These are phyloP conservation scores for Anarrhichthys ocellatus DNA, from an alignment of 2,113 vertebrate species.

Conservation along the genomic window DNA sequence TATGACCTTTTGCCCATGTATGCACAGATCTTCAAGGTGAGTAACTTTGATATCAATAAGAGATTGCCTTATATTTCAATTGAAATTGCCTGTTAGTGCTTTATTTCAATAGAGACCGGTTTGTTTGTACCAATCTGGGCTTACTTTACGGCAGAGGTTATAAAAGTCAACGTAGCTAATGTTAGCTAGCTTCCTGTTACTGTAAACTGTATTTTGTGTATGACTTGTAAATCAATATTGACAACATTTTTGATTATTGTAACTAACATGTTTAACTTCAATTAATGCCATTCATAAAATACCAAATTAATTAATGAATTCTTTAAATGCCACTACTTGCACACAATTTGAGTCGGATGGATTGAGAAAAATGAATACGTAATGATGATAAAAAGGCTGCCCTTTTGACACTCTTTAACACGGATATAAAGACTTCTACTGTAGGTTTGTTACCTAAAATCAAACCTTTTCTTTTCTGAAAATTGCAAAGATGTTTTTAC, in stretches of 20 bases:
- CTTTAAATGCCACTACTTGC: neutral
- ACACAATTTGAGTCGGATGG: neutral
- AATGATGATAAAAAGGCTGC: neutral
- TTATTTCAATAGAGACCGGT: neutral
- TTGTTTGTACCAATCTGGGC: neutral
- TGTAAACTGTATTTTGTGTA: neutral
- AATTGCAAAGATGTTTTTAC: constrained; percentile 8
- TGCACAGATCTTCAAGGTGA: no score
- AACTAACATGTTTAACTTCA: neutral
- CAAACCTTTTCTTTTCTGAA: neutral
- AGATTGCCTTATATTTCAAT: neutral
- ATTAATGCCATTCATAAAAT: neutral
- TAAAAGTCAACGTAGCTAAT: neutral
- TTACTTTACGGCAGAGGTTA: neutral
- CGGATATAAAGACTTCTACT: neutral
- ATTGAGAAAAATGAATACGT: no score
- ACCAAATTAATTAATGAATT: no score
- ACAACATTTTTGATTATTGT: neutral
- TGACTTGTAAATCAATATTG: neutral
- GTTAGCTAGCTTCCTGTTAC: neutral
- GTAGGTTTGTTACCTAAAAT: neutral
- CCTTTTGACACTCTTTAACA: neutral
- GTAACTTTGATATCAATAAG: no score
- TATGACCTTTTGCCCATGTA: neutral
- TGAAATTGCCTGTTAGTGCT: neutral